Percentiles rank a stretch among this genome's conserved stretches.
Conservation (phyloP, 2,113 vertebrate species). For the Eublepharis macularius region DNA sequence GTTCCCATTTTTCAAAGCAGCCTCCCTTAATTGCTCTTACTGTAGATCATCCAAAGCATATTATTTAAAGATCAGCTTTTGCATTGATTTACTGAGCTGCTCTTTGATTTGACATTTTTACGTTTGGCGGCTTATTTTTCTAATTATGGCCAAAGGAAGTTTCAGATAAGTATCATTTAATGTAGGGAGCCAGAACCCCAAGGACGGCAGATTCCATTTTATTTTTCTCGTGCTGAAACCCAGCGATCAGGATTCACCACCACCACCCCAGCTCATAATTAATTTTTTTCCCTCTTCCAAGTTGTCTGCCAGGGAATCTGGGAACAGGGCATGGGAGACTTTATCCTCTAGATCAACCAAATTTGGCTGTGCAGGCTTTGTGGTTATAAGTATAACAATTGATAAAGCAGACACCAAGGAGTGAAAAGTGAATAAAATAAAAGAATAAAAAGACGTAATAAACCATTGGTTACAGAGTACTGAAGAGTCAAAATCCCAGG, state of each 20-base stretch:
- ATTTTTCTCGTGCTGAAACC: slow-evolving; percentile 43
- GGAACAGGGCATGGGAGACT: neutral
- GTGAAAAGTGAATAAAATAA: too few species aligned
- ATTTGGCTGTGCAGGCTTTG: neutral
- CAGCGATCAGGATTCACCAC: slow-evolving; percentile 6
- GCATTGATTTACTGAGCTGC: slow-evolving; percentile 63
- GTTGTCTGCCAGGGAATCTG: rapidly evolving
- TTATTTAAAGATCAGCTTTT: slow-evolving; percentile 33
- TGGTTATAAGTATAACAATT: neutral
- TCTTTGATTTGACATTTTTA: slow-evolving; percentile 62
- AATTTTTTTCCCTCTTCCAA: neutral
- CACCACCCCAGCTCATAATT: neutral
- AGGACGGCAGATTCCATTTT: slow-evolving; percentile 48
- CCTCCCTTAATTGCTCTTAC: slow-evolving; percentile 17
- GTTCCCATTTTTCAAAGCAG: slow-evolving; percentile 6
- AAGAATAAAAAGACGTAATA: neutral
- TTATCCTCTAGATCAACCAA: neutral
- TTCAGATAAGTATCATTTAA: slow-evolving; percentile 61
- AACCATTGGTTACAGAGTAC: rapidly evolving
- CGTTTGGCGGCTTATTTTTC: slow-evolving; percentile 60
- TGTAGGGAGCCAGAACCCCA: slow-evolving; percentile 47
- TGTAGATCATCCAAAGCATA: slow-evolving; percentile 30
- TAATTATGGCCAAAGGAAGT: slow-evolving; percentile 68
- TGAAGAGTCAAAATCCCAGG: rapidly evolving
- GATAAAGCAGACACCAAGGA: neutral